These are phyloP conservation scores for Panulirus ornatus DNA, from an alignment of 1,140 invertebrate species.

Conservation along the genomic window DNA sequence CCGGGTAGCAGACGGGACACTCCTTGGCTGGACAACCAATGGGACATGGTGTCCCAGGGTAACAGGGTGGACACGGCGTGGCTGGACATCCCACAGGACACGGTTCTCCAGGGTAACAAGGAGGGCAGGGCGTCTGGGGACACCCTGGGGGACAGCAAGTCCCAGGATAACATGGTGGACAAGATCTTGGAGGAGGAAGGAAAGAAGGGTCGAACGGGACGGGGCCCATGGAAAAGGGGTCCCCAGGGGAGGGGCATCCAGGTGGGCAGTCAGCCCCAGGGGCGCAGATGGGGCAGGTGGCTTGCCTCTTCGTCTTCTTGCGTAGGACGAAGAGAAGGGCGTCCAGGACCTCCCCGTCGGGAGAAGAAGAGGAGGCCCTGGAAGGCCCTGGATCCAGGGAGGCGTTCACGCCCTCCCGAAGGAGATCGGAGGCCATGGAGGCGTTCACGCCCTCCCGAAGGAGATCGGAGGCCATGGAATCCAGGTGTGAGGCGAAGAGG, in stretches of 20 bases:
- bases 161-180: slow-evolving; percentile 44
- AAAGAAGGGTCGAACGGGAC: not conserved
- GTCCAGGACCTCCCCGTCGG: slow-evolving; percentile 4
- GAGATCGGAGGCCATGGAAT: not conserved
- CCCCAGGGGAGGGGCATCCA: slow-evolving; percentile 26
- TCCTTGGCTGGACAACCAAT: slow-evolving; percentile 3
- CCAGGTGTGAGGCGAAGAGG: not conserved
- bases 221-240: not conserved
- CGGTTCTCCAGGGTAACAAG: slow-evolving; percentile 37
- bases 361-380: slow-evolving; percentile 2
- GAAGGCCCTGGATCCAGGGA: not conserved
- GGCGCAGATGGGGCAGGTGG: slow-evolving; percentile 21
- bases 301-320: slow-evolving; percentile 34
- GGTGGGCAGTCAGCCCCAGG: slow-evolving; percentile 38
- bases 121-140: slow-evolving; percentile 19
- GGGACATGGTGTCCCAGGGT: slow-evolving; percentile 8
- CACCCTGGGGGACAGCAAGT: slow-evolving; percentile 37
- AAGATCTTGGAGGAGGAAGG: slow-evolving; percentile 42
- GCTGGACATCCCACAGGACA: slow-evolving; percentile 41
- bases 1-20: slow-evolving; percentile 24
- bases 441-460: too few relatives aligned
- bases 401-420: not conserved
- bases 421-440: not conserved
- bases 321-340: slow-evolving; percentile 19
- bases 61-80: slow-evolving; percentile 36